phyloP scores from a whole-genome alignment of 2,113 vertebrate genomes.

The Phalacrocorax carbo region DNA sequence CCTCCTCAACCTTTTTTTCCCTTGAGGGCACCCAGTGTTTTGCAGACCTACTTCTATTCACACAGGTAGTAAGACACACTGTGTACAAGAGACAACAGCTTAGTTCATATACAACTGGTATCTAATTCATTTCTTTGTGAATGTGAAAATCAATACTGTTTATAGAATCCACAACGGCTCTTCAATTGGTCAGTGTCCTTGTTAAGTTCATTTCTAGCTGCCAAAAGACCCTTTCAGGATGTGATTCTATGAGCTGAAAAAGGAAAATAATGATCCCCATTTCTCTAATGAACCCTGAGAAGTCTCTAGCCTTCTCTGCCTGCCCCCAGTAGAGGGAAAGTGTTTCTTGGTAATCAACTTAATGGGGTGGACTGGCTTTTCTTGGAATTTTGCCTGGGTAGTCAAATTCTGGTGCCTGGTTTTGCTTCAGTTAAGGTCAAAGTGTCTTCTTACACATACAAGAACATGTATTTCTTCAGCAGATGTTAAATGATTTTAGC shows the following conservation, averaged over 20 bases:
- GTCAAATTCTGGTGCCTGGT: not conserved
- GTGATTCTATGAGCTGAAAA: not conserved
- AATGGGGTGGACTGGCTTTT: not conserved
- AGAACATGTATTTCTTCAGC: not conserved
- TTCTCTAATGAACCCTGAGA: constrained; percentile 11
- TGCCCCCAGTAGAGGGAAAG: not conserved
- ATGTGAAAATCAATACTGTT: constrained; percentile 39
- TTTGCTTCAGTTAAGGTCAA: not conserved
- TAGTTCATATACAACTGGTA: not conserved
- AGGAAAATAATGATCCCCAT: not conserved
- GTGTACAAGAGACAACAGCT: not conserved
- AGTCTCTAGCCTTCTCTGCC: not conserved
- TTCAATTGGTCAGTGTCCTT: constrained; percentile 28
- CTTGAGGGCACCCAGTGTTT: not conserved
- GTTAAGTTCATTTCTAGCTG: not conserved
- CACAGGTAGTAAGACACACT: not conserved
- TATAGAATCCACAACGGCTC: not conserved
- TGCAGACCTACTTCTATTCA: not conserved
- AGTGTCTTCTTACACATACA: not conserved
- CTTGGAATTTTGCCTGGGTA: not conserved
- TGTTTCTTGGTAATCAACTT: not conserved
- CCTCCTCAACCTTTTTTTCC: not conserved
- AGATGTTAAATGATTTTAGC: not conserved
- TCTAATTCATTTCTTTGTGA: not conserved
- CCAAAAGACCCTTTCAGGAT: not conserved